A percentile compares a stretch with the other conserved stretches of the same genome.
phyloP scores from a whole-genome alignment of 2,797 vertebrate species.

The Rallus crepitans region DNA sequence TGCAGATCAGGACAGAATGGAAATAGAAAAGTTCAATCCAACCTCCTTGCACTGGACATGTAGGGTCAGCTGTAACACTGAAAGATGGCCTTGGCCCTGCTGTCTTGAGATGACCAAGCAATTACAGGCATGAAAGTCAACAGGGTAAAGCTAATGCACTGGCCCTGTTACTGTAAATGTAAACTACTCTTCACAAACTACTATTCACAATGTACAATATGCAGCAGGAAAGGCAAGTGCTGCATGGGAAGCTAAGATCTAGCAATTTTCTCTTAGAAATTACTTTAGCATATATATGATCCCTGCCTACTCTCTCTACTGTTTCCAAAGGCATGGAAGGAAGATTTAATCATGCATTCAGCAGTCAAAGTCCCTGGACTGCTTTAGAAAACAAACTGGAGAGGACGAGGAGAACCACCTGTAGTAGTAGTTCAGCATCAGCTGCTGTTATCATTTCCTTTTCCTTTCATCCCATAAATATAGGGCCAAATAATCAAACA shows the following conservation, averaged over 20 bases:
- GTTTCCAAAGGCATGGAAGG: background rate
- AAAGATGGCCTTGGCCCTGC: background rate
- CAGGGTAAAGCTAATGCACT: background rate
- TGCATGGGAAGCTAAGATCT: background rate
- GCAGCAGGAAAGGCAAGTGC: background rate
- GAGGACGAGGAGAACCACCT: background rate
- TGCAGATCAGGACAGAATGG: background rate
- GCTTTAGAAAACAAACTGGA: background rate
- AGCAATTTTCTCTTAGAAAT: background rate
- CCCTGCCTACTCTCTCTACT: background rate
- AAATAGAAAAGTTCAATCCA: background rate
- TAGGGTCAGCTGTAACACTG: background rate
- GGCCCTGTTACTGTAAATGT: background rate
- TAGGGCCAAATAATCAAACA: background rate
- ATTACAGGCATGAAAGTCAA: background rate
- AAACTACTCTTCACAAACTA: background rate
- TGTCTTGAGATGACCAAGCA: background rate
- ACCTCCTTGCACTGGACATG: background rate
- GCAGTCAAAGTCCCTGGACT: background rate
- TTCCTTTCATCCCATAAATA: background rate
- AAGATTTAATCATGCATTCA: background rate
- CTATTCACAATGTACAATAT: background rate
- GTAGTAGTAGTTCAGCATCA: background rate
- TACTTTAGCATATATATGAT: background rate
- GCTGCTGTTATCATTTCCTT: background rate